phyloP scores from a whole-genome alignment of 2,113 vertebrate genomes.

The Suncus etruscus region DNA sequence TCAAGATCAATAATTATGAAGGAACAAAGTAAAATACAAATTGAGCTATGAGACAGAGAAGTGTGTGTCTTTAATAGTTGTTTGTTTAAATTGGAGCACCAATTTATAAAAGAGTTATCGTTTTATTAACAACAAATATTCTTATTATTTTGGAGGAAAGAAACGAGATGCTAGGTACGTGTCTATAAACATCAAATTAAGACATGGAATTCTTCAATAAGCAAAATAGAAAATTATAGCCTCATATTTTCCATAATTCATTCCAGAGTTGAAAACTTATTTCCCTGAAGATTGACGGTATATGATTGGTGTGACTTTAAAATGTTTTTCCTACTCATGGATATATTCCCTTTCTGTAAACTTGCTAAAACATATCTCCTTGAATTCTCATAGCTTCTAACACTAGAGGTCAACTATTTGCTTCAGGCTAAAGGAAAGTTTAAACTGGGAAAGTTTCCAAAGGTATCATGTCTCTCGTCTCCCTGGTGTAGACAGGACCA shows the following conservation, averaged over 20 bases:
- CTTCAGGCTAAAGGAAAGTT: background rate
- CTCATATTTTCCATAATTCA: slow-evolving; percentile 19
- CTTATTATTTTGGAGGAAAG: background rate
- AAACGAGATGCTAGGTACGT: background rate
- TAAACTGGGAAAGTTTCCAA: background rate
- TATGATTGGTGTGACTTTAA: slow-evolving; percentile 34
- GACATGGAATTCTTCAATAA: background rate
- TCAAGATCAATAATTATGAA: background rate
- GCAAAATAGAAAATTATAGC: background rate
- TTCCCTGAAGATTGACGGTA: background rate
- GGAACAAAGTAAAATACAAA: background rate
- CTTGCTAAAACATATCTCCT: slow-evolving; percentile 57
- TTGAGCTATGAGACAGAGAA: background rate
- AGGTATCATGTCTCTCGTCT: background rate
- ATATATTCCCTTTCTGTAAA: slow-evolving; percentile 34
- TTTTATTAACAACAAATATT: slow-evolving; percentile 36
- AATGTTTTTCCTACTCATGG: background rate
- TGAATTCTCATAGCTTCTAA: slow-evolving; percentile 49
- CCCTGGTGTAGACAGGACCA: background rate
- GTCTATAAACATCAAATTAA: slow-evolving; percentile 15
- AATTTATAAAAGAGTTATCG: background rate
- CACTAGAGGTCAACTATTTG: background rate
- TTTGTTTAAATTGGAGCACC: no score
- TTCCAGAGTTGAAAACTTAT: background rate
- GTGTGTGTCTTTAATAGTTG: no score